Base-by-base conservation (phyloP, 2,888 invertebrate genomes). In the Sinotaia quadrata region DNA sequence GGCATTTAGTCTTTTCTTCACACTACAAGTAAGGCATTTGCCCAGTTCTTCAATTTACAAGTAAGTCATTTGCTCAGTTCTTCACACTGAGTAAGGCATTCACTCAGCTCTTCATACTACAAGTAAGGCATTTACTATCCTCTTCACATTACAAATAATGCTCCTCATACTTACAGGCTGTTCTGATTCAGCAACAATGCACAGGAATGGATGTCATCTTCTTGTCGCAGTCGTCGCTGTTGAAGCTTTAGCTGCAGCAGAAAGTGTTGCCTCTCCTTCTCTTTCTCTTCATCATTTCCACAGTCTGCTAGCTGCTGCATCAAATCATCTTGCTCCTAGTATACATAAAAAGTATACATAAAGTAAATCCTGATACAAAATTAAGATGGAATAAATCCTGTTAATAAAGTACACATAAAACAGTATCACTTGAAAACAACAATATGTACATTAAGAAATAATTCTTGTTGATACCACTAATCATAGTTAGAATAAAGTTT, bases 251-350 rank as follows among this genome's bases (percentile, higher is more conserved):
- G 71, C 57, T 78, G 73, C 33, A 80, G 75, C 44, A 84, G 71
- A 47, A 78, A 72, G 12, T 76, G 63, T 71, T 83, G 83, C 57
- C 81, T 73, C 54, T 78, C 73, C 29, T 74, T 67, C 60, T 82
- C 81, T 29, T 67, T 62, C 21, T 76, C 75, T 7, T 71, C 41
- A n/a, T 75, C 69, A 62, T 80, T 77, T 33, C 72, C 75, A n/a
- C 74, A 73, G 8, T 75, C 76, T 36, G 66, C 57, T 10, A 85
- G 73, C 44, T 75, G 72, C 51, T 71, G 69, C 44, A 85, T 69
- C 21, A 85, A 62, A 18, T 76, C 81, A 29, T 78, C 84, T 66
- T 77, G 80, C 67, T 85, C 84, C 85, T 84, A 69, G 21, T 68
- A 44, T 21, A 68, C 18, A 36, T 27, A 7, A 37, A 33, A 18